Percentiles rank a stretch among this genome's conserved stretches.
These are phyloP conservation scores for Epinotia ramella DNA, from an alignment of 2,888 invertebrate species.

Conservation along the genomic window DNA sequence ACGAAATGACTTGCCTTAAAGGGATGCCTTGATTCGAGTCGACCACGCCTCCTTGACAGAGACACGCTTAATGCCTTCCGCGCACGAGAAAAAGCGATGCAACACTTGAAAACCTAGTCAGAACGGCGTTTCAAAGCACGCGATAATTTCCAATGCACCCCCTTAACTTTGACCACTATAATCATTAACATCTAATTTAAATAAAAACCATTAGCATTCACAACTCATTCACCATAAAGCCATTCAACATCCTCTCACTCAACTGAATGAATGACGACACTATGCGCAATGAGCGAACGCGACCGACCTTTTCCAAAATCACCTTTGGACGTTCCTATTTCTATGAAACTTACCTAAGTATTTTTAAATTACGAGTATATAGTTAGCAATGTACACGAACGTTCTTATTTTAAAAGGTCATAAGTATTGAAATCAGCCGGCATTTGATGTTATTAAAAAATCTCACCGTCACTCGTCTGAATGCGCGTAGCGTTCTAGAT, in stretches of 20 bases:
- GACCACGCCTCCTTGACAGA: too few species aligned
- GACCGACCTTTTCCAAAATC: not conserved
- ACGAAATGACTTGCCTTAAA: too few species aligned
- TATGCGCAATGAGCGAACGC: slow-evolving; percentile 22
- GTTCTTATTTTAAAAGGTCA: slow-evolving; percentile 5
- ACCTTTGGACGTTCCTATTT: not conserved
- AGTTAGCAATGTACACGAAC: not conserved
- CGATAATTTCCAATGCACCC: too few species aligned
- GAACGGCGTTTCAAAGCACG: too few species aligned
- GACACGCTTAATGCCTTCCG: too few species aligned
- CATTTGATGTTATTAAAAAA: too few species aligned
- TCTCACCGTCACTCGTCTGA: too few species aligned
- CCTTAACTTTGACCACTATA: too few species aligned
- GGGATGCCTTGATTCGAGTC: too few species aligned
- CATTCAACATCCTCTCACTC: slow-evolving; percentile 18
- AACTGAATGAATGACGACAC: slow-evolving; percentile 15
- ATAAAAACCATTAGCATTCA: slow-evolving; percentile 11
- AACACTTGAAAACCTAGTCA: too few species aligned
- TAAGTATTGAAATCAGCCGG: too few species aligned
- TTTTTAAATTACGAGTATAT: not conserved
- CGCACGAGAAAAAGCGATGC: too few species aligned
- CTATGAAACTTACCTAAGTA: not conserved
- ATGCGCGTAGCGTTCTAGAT: not conserved
- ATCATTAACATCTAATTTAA: not conserved
- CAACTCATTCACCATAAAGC: slow-evolving; percentile 17